A percentile compares a stretch with the other conserved stretches of the same genome.
Evolutionary conservation across 2,113 vertebrate species (phyloP).

Genomic region (Oncorhynchus nerka): DNA sequence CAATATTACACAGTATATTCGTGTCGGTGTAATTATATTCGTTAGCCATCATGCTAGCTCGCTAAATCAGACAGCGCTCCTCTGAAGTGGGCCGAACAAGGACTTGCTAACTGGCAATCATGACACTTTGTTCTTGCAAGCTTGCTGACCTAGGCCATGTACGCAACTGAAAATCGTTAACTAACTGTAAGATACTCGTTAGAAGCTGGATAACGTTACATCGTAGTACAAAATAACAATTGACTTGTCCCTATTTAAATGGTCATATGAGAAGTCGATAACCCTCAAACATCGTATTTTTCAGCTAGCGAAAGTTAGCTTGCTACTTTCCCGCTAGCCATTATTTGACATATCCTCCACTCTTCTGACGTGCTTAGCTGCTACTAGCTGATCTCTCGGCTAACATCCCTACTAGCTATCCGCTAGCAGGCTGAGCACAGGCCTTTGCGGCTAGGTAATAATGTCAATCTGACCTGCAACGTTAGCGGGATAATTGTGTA

Average conservation of each 20-base stretch:
- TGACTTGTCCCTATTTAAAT: neutral
- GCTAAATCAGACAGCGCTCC: conserved; percentile 8
- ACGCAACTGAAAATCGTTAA: conserved; percentile 11
- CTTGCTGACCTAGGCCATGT: conserved; percentile 48
- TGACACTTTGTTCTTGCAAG: conserved; percentile 72
- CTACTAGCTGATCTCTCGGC: neutral
- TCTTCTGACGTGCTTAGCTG: neutral
- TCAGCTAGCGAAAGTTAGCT: neutral
- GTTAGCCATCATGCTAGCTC: conserved; percentile 47
- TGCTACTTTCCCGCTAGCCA: neutral
- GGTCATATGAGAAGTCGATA: neutral
- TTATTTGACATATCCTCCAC: neutral
- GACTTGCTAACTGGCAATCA: conserved; percentile 28
- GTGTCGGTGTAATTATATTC: conserved; percentile 29
- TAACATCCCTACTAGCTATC: neutral
- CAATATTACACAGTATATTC: neutral
- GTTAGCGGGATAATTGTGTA: too few species aligned
- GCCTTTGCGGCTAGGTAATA: neutral
- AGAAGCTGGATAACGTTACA: neutral
- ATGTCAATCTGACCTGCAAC: too few species aligned
- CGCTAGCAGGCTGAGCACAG: neutral
- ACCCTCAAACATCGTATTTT: neutral
- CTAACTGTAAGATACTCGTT: neutral
- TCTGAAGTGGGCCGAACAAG: conserved; percentile 21
- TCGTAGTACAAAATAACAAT: neutral